These are phyloP conservation scores for Halichondria panicea DNA, from an alignment of 37 sponge, comb jelly and placozoan species.

Conservation along the genomic window DNA sequence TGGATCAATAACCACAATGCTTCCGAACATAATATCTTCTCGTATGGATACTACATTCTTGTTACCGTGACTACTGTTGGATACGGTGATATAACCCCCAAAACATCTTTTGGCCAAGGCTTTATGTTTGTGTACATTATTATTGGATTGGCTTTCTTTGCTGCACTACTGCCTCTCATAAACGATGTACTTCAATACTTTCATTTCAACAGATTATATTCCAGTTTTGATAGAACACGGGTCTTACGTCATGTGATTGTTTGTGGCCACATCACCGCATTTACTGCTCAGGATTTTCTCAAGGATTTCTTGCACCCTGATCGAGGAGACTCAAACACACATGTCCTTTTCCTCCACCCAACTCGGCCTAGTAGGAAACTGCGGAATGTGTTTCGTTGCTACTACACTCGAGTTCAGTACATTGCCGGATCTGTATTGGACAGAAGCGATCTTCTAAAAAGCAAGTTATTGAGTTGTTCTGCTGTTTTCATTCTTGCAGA, in stretches of 20 bases:
- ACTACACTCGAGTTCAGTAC: constrained; percentile 61
- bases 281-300: constrained; percentile 47
- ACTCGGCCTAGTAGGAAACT: constrained; percentile 44
- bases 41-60: constrained; percentile 68
- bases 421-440: constrained; percentile 61
- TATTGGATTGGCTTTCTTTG: constrained; percentile 61
- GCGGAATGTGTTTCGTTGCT: constrained; percentile 32
- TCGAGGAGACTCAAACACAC: constrained; percentile 42
- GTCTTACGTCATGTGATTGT: constrained; percentile 63
- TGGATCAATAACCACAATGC: constrained; percentile 49
- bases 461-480: constrained; percentile 22
- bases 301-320: constrained; percentile 80
- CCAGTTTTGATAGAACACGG: constrained; percentile 11
- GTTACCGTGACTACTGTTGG: constrained; percentile 87
- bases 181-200: constrained; percentile 11
- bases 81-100: constrained; percentile 75
- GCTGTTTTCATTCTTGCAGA: constrained; percentile 72
- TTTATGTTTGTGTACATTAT: constrained; percentile 81
- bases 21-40: constrained; percentile 7
- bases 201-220: constrained; percentile 25
- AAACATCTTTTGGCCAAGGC: constrained; percentile 58
- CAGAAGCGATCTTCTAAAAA: constrained; percentile 46
- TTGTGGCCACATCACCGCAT: constrained; percentile 61
- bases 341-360: constrained; percentile 65
- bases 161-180: constrained; percentile 40